Conservation (phyloP, 1,140 invertebrate species). For the Brachionus koreanus region DNA sequence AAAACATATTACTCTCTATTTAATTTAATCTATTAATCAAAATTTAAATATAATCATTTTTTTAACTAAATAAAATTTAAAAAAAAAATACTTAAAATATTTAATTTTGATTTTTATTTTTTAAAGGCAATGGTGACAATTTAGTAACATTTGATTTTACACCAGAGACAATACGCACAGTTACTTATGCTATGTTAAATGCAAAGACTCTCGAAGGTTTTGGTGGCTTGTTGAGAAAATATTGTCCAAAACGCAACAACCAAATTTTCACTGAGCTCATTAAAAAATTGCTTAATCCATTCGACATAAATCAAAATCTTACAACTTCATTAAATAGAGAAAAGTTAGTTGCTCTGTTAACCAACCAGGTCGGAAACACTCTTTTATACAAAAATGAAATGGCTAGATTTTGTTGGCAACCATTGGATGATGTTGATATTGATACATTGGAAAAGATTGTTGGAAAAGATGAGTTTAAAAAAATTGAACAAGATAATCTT, state of each 20-base stretch:
- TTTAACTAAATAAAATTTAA: not conserved
- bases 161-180: constrained; percentile 10
- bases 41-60: too few relatives aligned
- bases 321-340: not conserved
- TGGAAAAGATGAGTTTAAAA: not conserved
- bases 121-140: constrained; percentile 24
- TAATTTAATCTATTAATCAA: too few relatives aligned
- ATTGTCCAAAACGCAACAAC: constrained; percentile 8
- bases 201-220: constrained; percentile 18
- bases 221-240: constrained; percentile 32
- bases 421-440: constrained; percentile 4
- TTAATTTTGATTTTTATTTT: not conserved
- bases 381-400: constrained; percentile 12
- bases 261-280: constrained; percentile 25
- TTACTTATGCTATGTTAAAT: constrained; percentile 15
- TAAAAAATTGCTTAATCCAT: not conserved
- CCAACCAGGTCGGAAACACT: constrained; percentile 1
- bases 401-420: constrained; percentile 20
- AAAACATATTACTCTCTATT: too few relatives aligned
- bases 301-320: not conserved
- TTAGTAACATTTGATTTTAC: constrained; percentile 12
- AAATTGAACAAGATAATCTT: constrained; percentile 29
- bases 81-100: not conserved
- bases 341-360: constrained; percentile 11
- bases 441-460: not conserved